phyloP scores from a whole-genome alignment of 2,113 vertebrate genomes.

The Lepus americanus region DNA sequence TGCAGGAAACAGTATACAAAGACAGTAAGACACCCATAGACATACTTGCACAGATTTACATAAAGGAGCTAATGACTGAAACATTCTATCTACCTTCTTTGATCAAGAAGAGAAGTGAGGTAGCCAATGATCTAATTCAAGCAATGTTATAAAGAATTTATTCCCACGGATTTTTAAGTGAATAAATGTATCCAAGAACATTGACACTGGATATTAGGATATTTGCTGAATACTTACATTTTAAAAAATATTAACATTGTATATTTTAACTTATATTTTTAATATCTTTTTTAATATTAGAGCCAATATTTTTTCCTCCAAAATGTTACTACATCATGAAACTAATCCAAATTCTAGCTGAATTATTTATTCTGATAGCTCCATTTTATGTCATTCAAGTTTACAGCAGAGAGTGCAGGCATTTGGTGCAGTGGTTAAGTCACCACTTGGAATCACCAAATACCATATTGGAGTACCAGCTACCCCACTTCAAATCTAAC shows the following conservation, averaged over 20 bases:
- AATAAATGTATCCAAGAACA: background rate
- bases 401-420: background rate
- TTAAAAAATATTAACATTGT: slow-evolving; percentile 6
- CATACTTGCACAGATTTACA: background rate
- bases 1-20: background rate
- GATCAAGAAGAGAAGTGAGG: background rate
- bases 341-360: background rate
- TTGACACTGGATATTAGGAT: background rate
- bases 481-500: no score
- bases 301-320: background rate
- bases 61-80: background rate
- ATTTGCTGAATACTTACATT: background rate
- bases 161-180: background rate
- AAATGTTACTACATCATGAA: background rate
- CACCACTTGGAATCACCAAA: no score
- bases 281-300: slow-evolving; percentile 39
- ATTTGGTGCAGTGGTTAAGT: no score
- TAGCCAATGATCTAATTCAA: background rate
- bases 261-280: slow-evolving; percentile 30
- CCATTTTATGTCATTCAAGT: background rate
- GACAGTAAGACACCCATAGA: background rate
- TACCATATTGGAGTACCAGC: no score
- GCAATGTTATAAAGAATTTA: background rate
- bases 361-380: background rate
- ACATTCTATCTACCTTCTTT: background rate